Conservation (phyloP, 2,113 vertebrate genomes). For the Terrapene triunguis region DNA sequence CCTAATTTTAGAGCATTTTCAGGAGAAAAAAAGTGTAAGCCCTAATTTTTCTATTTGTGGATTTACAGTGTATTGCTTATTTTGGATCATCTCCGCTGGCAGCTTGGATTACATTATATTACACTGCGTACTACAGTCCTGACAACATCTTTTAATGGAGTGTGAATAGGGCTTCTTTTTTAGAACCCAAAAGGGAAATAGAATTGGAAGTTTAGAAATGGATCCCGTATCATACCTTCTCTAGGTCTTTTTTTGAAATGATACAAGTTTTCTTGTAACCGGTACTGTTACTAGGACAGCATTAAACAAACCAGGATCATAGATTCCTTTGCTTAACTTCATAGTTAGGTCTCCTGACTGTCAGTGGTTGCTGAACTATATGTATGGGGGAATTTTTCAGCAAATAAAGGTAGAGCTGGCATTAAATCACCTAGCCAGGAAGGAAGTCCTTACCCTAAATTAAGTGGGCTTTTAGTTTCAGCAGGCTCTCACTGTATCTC, state of each 20-base stretch:
- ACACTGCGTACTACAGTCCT: not conserved
- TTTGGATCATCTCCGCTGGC: constrained; percentile 50
- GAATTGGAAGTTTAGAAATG: not conserved
- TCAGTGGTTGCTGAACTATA: not conserved
- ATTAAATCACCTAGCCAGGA: not conserved
- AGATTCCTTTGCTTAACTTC: not conserved
- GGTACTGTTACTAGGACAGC: not conserved
- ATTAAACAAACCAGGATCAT: not conserved
- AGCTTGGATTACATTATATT: not conserved
- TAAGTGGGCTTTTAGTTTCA: not conserved
- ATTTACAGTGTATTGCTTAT: constrained; percentile 31
- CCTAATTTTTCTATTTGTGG: constrained; percentile 49
- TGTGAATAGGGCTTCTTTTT: constrained; percentile 42
- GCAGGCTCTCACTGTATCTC: not conserved
- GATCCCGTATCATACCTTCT: not conserved
- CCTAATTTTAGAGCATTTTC: not conserved
- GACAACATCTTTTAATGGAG: constrained; percentile 46
- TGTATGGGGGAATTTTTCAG: not conserved
- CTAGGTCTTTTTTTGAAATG: not conserved
- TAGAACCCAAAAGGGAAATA: not conserved
- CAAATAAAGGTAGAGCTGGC: not conserved
- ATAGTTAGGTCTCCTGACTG: not conserved
- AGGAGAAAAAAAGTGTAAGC: not conserved
- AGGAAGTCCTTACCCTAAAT: not conserved
- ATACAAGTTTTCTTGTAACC: not conserved